Evolutionary conservation across 2,888 invertebrate genomes (phyloP).

Genomic region (Dasysyrphus albostriatus): DNA sequence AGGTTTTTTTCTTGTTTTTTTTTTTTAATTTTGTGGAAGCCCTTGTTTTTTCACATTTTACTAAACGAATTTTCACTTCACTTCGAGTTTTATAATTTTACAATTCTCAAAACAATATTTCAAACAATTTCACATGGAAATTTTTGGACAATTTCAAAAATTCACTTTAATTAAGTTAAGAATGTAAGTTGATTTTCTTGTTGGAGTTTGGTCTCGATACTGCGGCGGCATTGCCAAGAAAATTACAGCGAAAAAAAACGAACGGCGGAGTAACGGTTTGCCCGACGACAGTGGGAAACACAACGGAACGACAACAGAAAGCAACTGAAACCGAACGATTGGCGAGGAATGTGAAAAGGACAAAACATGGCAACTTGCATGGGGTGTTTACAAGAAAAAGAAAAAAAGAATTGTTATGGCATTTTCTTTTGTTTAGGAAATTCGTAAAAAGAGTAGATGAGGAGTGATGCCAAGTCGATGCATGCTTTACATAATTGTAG

Average conservation of each 20-base stretch:
- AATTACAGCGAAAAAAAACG: conserved; percentile 28
- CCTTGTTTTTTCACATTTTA: conserved; percentile 47
- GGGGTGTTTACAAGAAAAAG: conserved; percentile 61
- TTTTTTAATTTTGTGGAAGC: conserved; percentile 38
- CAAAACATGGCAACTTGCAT: conserved; percentile 67
- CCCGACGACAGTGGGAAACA: conserved; percentile 67
- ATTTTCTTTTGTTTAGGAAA: conserved; percentile 59
- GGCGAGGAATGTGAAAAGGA: conserved; percentile 67
- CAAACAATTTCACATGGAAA: not conserved
- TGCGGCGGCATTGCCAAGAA: conserved; percentile 39
- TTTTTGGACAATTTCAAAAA: not conserved
- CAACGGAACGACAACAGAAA: conserved; percentile 78
- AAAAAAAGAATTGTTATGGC: conserved; percentile 49
- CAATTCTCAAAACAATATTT: not conserved
- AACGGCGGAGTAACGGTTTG: conserved; percentile 60
- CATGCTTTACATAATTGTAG: not conserved
- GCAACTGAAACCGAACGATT: conserved; percentile 75
- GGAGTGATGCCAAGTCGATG: conserved; percentile 84
- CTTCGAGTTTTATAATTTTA: not conserved
- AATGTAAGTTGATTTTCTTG: conserved; percentile 25
- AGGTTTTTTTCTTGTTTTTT: conserved; percentile 51
- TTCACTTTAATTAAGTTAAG: not conserved
- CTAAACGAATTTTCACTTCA: conserved; percentile 7
- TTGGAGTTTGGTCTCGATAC: conserved; percentile 37
- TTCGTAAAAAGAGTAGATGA: conserved; percentile 84